These are phyloP conservation scores for Prolemur simus DNA, from an alignment of 2,113 vertebrate genomes.

Conservation along the genomic window DNA sequence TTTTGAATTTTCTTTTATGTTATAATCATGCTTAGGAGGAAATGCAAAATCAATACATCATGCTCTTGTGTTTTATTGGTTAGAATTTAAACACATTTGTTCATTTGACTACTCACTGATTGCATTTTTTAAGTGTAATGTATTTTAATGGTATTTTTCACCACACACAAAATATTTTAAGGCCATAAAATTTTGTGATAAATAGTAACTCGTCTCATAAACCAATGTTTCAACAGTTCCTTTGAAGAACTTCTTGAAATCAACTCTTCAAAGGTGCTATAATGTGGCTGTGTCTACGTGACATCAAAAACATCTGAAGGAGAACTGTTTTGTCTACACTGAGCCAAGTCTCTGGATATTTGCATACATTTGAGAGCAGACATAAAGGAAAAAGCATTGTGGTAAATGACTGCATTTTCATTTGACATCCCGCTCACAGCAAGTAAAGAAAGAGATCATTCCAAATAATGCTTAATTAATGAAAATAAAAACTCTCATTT, in stretches of 20 bases:
- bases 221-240: neutral
- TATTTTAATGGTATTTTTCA: constrained; percentile 52
- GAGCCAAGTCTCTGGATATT: neutral
- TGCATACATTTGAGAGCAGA: neutral
- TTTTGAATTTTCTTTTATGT: constrained; percentile 42
- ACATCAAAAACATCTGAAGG: constrained; percentile 11
- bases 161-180: constrained; percentile 30
- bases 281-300: neutral
- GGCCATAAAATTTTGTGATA: constrained; percentile 39
- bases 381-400: neutral
- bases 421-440: neutral
- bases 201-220: neutral
- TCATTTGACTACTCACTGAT: neutral
- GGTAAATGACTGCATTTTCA: neutral
- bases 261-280: neutral
- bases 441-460: neutral
- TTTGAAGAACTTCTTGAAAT: constrained; percentile 7
- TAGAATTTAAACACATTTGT: constrained; percentile 30
- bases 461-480: neutral
- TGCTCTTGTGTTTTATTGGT: neutral
- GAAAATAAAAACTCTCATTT: neutral
- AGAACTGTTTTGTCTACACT: constrained; percentile 3
- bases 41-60: constrained; percentile 28
- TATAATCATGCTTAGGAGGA: constrained; percentile 29
- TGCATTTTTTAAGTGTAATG: constrained; percentile 57